phyloP scores from a whole-genome alignment of 2,113 vertebrate genomes.

The Rhagologus leucostigma region DNA sequence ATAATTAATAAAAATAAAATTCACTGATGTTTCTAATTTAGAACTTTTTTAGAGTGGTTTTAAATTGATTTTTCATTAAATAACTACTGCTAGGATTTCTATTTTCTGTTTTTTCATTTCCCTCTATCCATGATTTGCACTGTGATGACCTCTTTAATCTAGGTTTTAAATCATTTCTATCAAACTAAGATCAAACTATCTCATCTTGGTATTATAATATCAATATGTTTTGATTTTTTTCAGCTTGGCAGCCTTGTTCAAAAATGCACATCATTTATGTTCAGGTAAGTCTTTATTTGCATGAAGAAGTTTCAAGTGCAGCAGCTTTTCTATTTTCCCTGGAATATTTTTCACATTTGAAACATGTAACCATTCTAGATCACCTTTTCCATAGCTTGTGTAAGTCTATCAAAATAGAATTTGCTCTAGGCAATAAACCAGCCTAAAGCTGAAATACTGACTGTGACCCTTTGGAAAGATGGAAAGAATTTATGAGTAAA shows the following conservation, averaged over 20 bases:
- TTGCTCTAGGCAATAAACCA: constrained; percentile 24
- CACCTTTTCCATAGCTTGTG: background rate
- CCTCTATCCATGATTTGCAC: background rate
- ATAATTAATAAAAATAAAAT: background rate
- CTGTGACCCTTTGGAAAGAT: constrained; percentile 2
- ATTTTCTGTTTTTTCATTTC: background rate
- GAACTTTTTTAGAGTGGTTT: background rate
- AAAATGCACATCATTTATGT: background rate
- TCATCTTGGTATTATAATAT: background rate
- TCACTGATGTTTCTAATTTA: background rate
- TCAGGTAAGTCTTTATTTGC: constrained; percentile 13
- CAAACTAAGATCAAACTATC: background rate
- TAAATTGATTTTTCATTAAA: background rate
- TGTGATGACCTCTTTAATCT: background rate
- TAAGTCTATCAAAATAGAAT: constrained; percentile 25
- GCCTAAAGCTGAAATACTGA: background rate
- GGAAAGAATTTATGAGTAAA: background rate
- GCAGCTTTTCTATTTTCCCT: constrained; percentile 20
- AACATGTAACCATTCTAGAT: background rate
- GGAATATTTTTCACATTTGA: background rate
- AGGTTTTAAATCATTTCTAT: background rate
- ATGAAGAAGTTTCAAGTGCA: background rate
- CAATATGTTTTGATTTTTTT: background rate
- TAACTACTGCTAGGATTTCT: background rate
- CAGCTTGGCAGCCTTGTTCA: background rate